phyloP scores from a whole-genome alignment of 2,113 vertebrate genomes.

The Nycticorax nycticorax region DNA sequence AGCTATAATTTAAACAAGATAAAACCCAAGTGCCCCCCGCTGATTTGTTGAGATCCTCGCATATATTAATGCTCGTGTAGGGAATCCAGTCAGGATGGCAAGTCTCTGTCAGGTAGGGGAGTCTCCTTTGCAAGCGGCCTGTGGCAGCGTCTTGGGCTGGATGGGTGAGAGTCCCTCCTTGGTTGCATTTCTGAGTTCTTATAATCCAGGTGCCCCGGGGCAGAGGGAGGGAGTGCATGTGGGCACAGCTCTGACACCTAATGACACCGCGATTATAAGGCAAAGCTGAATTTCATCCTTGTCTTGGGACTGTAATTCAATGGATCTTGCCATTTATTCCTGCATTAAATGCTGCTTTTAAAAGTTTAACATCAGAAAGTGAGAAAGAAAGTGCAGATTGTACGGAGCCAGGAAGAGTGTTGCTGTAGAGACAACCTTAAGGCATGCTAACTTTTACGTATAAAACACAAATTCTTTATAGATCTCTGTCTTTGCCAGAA shows the following conservation, averaged over 20 bases:
- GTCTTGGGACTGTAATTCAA: not conserved
- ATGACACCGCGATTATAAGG: fast-evolving
- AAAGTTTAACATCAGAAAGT: not conserved
- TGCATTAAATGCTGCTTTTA: not conserved
- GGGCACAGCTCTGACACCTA: not conserved
- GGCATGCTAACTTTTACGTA: not conserved
- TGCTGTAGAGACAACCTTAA: not conserved
- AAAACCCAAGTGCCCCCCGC: fast-evolving
- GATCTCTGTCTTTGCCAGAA: not conserved
- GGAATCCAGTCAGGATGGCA: not conserved
- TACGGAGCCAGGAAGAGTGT: not conserved
- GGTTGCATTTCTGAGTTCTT: not conserved
- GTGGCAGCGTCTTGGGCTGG: not conserved
- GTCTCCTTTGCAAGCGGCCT: not conserved
- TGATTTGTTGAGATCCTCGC: not conserved
- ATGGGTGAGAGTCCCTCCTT: not conserved
- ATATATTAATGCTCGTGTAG: fast-evolving
- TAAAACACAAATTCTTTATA: not conserved
- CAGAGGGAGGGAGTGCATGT: fast-evolving
- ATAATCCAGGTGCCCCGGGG: fast-evolving
- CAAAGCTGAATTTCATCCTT: not conserved
- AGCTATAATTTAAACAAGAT: not conserved
- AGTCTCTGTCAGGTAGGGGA: not conserved
- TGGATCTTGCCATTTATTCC: not conserved
- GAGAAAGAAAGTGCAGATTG: not conserved